Percentiles rank a stretch among this genome's conserved stretches.
These are phyloP conservation scores for Brienomyrus longianalis DNA, from an alignment of 2,113 vertebrate genomes.

Conservation along the genomic window DNA sequence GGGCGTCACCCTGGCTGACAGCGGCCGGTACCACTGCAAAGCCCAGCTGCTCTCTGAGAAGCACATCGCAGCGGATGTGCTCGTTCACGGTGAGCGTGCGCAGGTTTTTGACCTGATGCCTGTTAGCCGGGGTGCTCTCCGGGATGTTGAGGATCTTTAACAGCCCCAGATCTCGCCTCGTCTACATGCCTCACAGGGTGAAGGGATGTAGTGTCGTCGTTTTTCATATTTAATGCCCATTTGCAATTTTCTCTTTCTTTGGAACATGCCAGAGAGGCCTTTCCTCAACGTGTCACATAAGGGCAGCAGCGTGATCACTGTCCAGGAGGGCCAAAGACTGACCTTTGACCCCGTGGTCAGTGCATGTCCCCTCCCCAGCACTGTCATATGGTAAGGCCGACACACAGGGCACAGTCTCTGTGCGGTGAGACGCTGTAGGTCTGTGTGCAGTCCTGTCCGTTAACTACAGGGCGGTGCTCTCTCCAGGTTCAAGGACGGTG, in stretches of 20 bases:
- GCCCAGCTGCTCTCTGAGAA: conserved; percentile 29
- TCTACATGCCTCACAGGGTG: not conserved
- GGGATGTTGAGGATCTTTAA: not conserved
- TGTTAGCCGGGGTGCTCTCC: not conserved
- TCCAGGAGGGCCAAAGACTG: conserved; percentile 49
- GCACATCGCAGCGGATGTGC: conserved; percentile 44
- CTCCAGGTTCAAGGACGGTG: conserved; percentile 77
- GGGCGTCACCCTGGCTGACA: conserved; percentile 66
- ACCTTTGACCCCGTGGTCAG: conserved; percentile 66
- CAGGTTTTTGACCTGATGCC: not conserved
- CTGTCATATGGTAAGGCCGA: conserved; percentile 63
- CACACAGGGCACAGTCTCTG: not conserved
- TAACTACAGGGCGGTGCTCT: conserved; percentile 12
- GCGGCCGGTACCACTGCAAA: conserved; percentile 65
- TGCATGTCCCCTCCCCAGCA: conserved; percentile 60
- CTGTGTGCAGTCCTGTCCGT: not conserved
- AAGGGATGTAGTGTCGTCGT: not conserved
- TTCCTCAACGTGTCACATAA: conserved; percentile 60
- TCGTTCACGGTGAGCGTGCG: conserved; percentile 61
- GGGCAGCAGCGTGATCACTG: conserved; percentile 30
- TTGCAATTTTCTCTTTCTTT: not conserved
- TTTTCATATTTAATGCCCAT: not conserved
- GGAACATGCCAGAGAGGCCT: conserved; percentile 61
- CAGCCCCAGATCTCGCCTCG: not conserved
- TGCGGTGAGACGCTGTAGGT: not conserved